Evolutionary conservation across 1,140 invertebrate species (phyloP).

Genomic region (Cydia pomonella): DNA sequence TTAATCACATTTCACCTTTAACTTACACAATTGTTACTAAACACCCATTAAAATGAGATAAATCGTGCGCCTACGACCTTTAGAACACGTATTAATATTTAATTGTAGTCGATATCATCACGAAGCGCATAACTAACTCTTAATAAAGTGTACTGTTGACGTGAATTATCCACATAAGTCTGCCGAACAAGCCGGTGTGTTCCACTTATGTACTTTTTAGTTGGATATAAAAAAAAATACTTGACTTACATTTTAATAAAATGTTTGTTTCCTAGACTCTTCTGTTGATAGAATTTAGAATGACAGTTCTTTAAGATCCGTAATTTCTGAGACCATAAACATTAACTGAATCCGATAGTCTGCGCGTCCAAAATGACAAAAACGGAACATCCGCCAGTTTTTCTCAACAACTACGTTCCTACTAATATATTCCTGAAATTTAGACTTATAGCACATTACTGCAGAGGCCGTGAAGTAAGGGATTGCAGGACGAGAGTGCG

Average conservation of each 20-base stretch:
- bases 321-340: too few relatives aligned
- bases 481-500: too few relatives aligned
- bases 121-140: constrained; percentile 71
- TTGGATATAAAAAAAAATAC: neutral
- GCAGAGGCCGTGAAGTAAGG: too few relatives aligned
- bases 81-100: constrained; percentile 77
- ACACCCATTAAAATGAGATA: constrained; percentile 60
- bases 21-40: constrained; percentile 60
- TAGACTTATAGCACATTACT: too few relatives aligned
- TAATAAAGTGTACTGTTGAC: constrained; percentile 79
- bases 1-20: constrained; percentile 64
- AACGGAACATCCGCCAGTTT: too few relatives aligned
- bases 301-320: too few relatives aligned
- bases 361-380: too few relatives aligned
- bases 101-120: constrained; percentile 79
- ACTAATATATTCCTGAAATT: too few relatives aligned
- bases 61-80: constrained; percentile 68
- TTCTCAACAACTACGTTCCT: too few relatives aligned
- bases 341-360: too few relatives aligned
- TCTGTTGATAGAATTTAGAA: too few relatives aligned
- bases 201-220: neutral
- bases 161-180: constrained; percentile 76
- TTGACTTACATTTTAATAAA: neutral
- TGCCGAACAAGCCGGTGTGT: constrained; percentile 53
- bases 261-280: too few relatives aligned